A percentile compares a stretch with the other conserved stretches of the same genome.
These are phyloP conservation scores for Rhincodon typus DNA, from an alignment of 2,797 vertebrate species.

Conservation along the genomic window DNA sequence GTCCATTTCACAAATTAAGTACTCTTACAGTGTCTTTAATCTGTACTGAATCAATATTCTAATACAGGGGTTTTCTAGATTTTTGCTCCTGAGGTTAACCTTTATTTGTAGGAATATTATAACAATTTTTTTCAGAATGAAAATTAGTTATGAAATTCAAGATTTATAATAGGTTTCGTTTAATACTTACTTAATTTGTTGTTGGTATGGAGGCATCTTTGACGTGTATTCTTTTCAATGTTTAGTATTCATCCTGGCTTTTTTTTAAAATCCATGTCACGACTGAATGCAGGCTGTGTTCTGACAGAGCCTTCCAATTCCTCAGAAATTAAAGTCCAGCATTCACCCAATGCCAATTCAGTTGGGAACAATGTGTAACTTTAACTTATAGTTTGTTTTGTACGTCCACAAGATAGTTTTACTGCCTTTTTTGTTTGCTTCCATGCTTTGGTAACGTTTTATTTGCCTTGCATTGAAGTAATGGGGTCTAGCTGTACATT, in stretches of 20 bases:
- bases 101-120: background rate
- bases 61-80: background rate
- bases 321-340: too few species aligned
- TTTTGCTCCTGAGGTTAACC: background rate
- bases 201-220: background rate
- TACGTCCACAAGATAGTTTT: too few species aligned
- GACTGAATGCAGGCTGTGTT: too few species aligned
- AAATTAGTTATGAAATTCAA: background rate
- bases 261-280: background rate
- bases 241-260: background rate
- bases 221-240: background rate
- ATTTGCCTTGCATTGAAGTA: too few species aligned
- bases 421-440: too few species aligned
- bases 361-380: too few species aligned
- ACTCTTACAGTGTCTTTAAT: background rate
- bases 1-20: background rate
- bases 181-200: too few species aligned
- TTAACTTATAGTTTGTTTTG: too few species aligned
- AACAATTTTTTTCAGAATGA: background rate
- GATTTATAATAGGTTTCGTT: background rate
- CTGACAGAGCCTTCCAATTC: too few species aligned
- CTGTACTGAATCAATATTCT: background rate
- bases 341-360: too few species aligned
- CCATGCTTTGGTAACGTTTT: too few species aligned
- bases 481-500: too few species aligned